Base-by-base conservation (phyloP, 2,113 vertebrate genomes). In the Pipa parva region DNA sequence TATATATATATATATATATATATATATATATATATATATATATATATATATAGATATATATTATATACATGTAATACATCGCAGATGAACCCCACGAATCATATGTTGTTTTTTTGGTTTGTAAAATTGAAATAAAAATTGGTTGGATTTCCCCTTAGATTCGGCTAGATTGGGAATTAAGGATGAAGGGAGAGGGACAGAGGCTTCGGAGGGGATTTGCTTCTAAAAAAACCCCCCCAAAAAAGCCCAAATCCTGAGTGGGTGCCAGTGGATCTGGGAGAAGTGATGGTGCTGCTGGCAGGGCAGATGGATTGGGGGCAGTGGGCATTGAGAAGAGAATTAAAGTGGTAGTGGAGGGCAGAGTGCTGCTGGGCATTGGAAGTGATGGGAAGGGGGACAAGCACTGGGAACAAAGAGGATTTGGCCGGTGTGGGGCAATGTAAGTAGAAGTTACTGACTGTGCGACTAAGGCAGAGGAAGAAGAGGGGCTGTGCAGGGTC, bases 201-300 rank as follows among this genome's bases (percentile, higher is more conserved):
- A 5, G 20, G 21, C 3, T 6, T 29, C 26, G 26, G 20, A 63
- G n/a, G n/a, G n/a, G n/a, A n/a, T n/a, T n/a, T n/a, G n/a, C n/a
- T n/a, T n/a, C n/a, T n/a, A n/a, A n/a, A n/a, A n/a, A n/a, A n/a
- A n/a, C 68, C 63, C 74, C 70, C 27, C 6, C 26, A 63, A 39
- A 46, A 61, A 52, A 59, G 59, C 5, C 59, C 13, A 26, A 2
- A 45, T 42, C 33, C 71, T 29, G 63, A 63, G 72, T 62, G 66
- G 49, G 26, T 48, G 20, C 7, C 21, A 8, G 51, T 27, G 9
- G 24, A 33, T 6, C 7, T 36, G 24, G 9, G 27, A 10, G 31
- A 49, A 0, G 25, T 70, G 72, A 70, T 54, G 20, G 67, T 62
- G 71, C 71, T 63, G 25, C 42, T 76, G 75, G 72, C 72, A 74